phyloP scores from a whole-genome alignment of 2,888 invertebrate species.

The Sarcophaga rosellei region DNA sequence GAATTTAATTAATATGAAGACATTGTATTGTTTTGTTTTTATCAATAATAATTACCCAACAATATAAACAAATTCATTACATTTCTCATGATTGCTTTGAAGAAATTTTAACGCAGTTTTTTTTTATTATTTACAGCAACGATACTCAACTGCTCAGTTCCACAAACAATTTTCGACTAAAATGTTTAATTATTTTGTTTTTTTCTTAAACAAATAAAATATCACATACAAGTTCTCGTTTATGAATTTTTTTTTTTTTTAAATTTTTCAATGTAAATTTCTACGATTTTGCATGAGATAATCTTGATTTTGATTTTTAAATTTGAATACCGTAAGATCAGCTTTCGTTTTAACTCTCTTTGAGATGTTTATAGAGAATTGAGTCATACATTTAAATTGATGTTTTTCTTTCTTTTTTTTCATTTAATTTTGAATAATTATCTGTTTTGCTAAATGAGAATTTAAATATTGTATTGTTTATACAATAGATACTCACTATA shows the following conservation, averaged over 20 bases:
- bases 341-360: not conserved
- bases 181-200: slow-evolving; percentile 39
- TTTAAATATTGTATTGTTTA: not conserved
- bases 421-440: not conserved
- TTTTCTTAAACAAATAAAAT: not conserved
- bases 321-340: not conserved
- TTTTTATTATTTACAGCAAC: slow-evolving; percentile 1
- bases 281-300: slow-evolving; percentile 51
- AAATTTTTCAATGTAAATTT: slow-evolving; percentile 33
- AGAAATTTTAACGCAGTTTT: slow-evolving; percentile 13
- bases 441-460: slow-evolving; percentile 13
- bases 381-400: not conserved
- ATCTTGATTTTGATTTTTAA: slow-evolving; percentile 29
- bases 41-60: slow-evolving; percentile 47
- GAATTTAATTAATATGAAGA: not conserved
- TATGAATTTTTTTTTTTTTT: not conserved
- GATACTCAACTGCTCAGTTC: slow-evolving; percentile 40
- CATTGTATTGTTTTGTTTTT: not conserved
- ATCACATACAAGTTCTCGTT: too few species aligned
- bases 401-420: not conserved
- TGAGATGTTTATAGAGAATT: not conserved
- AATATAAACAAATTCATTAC: slow-evolving; percentile 21
- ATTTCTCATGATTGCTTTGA: slow-evolving; percentile 35
- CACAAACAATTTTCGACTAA: slow-evolving; percentile 51
- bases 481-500: not conserved